phyloP scores from a whole-genome alignment of 2,888 invertebrate species.

The Beris chalybata region DNA sequence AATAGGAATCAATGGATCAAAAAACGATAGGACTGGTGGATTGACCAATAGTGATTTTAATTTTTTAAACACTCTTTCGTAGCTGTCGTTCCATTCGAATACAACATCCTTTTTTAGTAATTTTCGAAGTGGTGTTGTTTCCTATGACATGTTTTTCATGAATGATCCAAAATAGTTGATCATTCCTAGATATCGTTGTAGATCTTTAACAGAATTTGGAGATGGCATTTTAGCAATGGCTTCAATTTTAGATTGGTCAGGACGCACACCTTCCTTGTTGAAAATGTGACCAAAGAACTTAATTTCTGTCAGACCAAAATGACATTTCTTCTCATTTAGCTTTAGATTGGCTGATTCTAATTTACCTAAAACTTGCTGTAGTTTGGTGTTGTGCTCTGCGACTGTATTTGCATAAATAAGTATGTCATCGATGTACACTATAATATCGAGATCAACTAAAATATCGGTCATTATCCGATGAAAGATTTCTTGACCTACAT shows the following conservation, averaged over 20 bases:
- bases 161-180: background rate
- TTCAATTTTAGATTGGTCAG: background rate
- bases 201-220: background rate
- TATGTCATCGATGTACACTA: no score
- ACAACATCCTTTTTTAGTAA: background rate
- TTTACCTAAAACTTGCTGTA: background rate
- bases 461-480: background rate
- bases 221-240: background rate
- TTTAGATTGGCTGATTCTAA: background rate
- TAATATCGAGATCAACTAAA: background rate
- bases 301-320: background rate
- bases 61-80: background rate
- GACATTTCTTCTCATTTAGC: background rate
- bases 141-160: conserved; percentile 1
- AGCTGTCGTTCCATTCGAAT: background rate
- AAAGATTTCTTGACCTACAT: background rate
- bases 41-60: background rate
- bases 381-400: background rate
- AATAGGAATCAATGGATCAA: background rate
- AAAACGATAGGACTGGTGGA: background rate
- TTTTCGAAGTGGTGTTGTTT: background rate
- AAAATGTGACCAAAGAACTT: background rate
- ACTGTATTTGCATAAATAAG: background rate
- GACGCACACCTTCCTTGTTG: background rate
- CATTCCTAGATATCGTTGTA: background rate